These are phyloP conservation scores for Meda fulgida DNA, from an alignment of 2,797 vertebrate genomes.

Conservation along the genomic window DNA sequence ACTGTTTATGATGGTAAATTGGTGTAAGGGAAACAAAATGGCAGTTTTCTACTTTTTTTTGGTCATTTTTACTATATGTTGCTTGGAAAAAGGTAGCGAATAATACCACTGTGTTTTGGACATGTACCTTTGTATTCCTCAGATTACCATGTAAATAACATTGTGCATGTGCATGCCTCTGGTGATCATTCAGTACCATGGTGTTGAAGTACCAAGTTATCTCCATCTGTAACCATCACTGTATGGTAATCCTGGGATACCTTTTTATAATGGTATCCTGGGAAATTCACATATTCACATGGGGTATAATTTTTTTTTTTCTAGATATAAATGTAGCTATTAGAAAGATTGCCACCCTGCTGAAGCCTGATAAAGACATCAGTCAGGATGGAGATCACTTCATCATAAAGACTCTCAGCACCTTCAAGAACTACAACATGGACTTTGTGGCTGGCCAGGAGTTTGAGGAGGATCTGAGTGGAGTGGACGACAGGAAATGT, in stretches of 20 bases:
- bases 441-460: slow-evolving; percentile 92
- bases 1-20: background rate
- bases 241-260: background rate
- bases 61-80: background rate
- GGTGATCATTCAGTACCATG: background rate
- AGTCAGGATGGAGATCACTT: slow-evolving; percentile 89
- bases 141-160: background rate
- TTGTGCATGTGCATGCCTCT: background rate
- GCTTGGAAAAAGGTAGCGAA: background rate
- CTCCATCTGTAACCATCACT: background rate
- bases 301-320: background rate
- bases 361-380: slow-evolving; percentile 96
- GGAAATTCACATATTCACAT: background rate
- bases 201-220: background rate
- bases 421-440: slow-evolving; percentile 97
- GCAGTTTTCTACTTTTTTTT: background rate
- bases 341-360: slow-evolving; percentile 91
- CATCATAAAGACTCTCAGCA: slow-evolving; percentile 94
- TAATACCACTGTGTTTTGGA: background rate
- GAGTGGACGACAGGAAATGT: slow-evolving; percentile 83
- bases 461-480: slow-evolving; percentile 93
- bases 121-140: background rate
- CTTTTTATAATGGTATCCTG: background rate
- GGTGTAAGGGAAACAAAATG: background rate
- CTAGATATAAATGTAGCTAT: slow-evolving; percentile 92